These are phyloP conservation scores for Lycaon pictus DNA, from an alignment of 2,113 vertebrate genomes.

Conservation along the genomic window DNA sequence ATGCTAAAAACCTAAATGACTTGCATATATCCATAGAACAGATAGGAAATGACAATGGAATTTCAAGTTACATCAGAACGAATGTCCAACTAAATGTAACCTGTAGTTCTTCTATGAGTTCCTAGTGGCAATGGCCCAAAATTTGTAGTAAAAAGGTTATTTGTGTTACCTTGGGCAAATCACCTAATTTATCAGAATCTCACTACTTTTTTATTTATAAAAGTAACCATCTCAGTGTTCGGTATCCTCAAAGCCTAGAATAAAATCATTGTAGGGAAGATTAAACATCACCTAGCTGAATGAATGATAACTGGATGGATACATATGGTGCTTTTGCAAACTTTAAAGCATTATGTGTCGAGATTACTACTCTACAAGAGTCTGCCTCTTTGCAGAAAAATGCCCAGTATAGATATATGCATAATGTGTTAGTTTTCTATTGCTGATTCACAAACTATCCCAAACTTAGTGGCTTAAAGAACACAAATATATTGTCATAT, in stretches of 20 bases:
- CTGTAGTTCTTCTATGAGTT: constrained; percentile 13
- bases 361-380: not conserved
- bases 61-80: constrained; percentile 31
- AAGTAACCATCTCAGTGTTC: not conserved
- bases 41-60: not conserved
- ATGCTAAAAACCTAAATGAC: not conserved
- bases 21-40: not conserved
- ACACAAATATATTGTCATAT: not conserved
- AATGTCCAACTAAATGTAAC: constrained; percentile 7
- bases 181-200: not conserved
- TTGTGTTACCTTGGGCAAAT: not conserved
- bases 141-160: not conserved
- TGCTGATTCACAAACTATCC: not conserved
- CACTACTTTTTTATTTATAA: not conserved
- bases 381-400: not conserved
- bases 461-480: not conserved
- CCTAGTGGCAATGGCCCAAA: not conserved
- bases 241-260: not conserved
- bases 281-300: not conserved
- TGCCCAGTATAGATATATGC: not conserved
- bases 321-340: not conserved
- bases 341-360: not conserved
- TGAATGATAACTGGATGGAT: not conserved
- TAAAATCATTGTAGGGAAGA: not conserved
- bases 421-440: not conserved